Percentiles rank a stretch among this genome's conserved stretches.
Conservation (phyloP, 2,888 invertebrate genomes). For the Hydrotaea diabolus region DNA sequence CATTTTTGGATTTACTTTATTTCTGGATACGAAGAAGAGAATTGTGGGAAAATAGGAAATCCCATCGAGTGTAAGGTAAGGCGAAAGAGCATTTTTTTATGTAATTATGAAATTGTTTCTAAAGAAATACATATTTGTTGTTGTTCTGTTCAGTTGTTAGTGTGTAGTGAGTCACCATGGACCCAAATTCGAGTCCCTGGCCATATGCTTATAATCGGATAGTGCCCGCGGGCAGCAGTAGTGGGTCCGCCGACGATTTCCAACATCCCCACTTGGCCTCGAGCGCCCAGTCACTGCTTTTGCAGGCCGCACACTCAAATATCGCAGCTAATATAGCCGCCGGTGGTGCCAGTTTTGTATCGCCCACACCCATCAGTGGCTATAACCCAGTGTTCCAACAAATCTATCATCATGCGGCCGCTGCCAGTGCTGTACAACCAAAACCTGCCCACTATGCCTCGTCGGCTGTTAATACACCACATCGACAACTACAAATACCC, state of each 20-base stretch:
- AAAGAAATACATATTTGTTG: constrained; percentile 35
- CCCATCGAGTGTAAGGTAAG: constrained; percentile 1
- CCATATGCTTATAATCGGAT: constrained; percentile 92
- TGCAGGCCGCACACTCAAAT: constrained; percentile 84
- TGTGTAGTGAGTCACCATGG: constrained; percentile 82
- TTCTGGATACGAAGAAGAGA: constrained; percentile 14
- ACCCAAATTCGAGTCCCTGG: constrained; percentile 93
- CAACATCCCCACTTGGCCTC: constrained; percentile 87
- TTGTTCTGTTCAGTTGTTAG: constrained; percentile 47
- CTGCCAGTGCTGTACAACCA: constrained; percentile 81
- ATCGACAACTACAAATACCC: constrained; percentile 85
- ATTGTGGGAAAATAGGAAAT: constrained; percentile 1
- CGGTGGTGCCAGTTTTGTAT: constrained; percentile 83
- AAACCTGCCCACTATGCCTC: constrained; percentile 88
- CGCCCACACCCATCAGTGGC: constrained; percentile 86
- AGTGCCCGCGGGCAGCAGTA: constrained; percentile 85
- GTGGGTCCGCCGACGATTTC: constrained; percentile 85
- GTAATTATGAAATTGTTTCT: constrained; percentile 55
- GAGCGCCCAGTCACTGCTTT: constrained; percentile 86
- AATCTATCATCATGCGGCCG: constrained; percentile 89
- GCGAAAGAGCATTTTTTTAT: constrained; percentile 52
- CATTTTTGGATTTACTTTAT: background rate
- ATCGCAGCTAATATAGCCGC: constrained; percentile 83
- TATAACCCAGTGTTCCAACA: constrained; percentile 92
- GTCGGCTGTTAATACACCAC: constrained; percentile 83